A percentile compares a stretch with the other conserved stretches of the same genome.
Conservation (phyloP, 1,140 invertebrate genomes). For the Ceratosolen solmsi region DNA sequence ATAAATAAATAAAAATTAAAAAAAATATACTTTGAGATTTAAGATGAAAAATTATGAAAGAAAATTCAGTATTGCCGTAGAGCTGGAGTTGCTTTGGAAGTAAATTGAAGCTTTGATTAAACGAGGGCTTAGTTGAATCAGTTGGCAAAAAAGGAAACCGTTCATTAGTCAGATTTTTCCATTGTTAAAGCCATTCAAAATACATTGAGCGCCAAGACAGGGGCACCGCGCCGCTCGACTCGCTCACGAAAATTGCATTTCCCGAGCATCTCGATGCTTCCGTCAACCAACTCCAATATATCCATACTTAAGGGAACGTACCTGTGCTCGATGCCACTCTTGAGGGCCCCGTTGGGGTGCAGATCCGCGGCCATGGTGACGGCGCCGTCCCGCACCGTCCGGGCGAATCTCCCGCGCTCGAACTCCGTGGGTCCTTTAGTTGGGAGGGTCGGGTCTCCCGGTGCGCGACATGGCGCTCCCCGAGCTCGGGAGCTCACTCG, state of each 20-base stretch:
- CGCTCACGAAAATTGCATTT: no score
- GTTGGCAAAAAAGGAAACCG: background rate
- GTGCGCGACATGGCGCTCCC: background rate
- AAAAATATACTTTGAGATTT: no score
- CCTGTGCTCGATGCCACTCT: conserved; percentile 59
- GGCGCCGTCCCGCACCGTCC: background rate
- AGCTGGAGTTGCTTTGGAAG: background rate
- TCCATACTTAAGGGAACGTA: conserved; percentile 37
- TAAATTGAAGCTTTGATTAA: background rate
- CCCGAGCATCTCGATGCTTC: no score
- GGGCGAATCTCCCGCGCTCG: no score
- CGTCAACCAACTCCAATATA: background rate
- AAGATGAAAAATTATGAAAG: no score
- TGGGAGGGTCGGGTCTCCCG: background rate
- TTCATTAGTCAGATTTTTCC: no score
- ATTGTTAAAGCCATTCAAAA: no score
- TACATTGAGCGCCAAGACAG: no score
- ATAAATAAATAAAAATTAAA: no score
- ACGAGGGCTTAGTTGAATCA: background rate
- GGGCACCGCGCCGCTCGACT: no score
- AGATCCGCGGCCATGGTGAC: conserved; percentile 67
- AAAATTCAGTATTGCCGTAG: no score
- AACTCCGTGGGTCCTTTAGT: background rate
- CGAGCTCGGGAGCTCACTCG: no score
- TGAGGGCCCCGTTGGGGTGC: conserved; percentile 64